Conservation (phyloP, 2,113 vertebrate genomes). For the Chamaetylas fuelleborni region DNA sequence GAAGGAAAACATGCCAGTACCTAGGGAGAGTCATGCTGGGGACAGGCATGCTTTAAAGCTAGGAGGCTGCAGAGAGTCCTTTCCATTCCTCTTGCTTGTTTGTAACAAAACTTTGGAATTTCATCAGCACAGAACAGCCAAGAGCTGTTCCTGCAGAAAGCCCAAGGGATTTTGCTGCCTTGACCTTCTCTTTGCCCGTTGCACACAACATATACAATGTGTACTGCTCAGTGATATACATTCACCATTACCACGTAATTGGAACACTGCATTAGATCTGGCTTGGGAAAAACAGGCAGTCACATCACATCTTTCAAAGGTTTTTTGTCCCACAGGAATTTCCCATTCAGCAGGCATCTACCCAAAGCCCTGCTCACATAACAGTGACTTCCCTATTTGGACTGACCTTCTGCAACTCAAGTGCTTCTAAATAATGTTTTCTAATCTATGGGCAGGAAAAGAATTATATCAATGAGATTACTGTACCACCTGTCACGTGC, state of each 20-base stretch:
- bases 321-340: not conserved
- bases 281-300: not conserved
- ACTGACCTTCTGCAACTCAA: not conserved
- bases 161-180: not conserved
- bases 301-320: not conserved
- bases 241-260: not conserved
- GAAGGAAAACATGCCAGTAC: constrained; percentile 22
- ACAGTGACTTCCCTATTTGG: not conserved
- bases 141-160: not conserved
- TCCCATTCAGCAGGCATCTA: not conserved
- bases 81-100: not conserved
- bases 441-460: not conserved
- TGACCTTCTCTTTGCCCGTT: not conserved
- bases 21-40: constrained; percentile 10
- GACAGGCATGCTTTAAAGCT: not conserved
- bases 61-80: not conserved
- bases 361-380: not conserved
- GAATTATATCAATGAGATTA: not conserved
- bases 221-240: not conserved
- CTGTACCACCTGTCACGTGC: not conserved
- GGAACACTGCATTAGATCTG: not conserved
- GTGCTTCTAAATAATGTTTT: not conserved
- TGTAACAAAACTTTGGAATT: not conserved
- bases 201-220: not conserved
- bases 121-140: not conserved